phyloP scores from a whole-genome alignment of 2,797 vertebrate genomes.

The Poecilia gillii region DNA sequence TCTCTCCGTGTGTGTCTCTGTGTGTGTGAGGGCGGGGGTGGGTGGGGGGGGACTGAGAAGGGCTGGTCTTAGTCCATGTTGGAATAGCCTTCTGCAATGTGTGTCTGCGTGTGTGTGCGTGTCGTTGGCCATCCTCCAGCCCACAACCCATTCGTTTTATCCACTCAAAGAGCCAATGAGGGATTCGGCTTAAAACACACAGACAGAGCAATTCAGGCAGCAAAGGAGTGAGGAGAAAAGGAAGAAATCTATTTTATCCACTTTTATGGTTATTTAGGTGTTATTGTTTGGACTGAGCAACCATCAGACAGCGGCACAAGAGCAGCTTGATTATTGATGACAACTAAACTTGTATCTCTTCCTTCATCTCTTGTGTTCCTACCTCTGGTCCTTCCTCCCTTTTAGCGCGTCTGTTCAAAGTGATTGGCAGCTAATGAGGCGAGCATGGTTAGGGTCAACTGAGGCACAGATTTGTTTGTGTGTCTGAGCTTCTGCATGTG shows the following conservation, averaged over 20 bases:
- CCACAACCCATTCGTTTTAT: conserved; percentile 44
- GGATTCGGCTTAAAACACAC: conserved; percentile 40
- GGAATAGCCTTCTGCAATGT: conserved; percentile 35
- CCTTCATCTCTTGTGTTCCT: conserved; percentile 40
- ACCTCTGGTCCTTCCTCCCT: conserved; percentile 17
- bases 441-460: conserved; percentile 66
- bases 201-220: conserved; percentile 26
- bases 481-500: conserved; percentile 43
- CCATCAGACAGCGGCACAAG: conserved; percentile 15
- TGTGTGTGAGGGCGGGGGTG: neutral
- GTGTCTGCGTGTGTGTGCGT: conserved; percentile 32
- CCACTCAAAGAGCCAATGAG: conserved; percentile 28
- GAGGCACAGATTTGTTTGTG: conserved; percentile 67
- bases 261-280: conserved; percentile 20
- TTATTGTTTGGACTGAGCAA: conserved; percentile 25
- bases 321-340: conserved; percentile 48
- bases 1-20: conserved; percentile 1
- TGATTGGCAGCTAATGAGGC: conserved; percentile 79
- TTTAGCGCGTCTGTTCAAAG: conserved; percentile 47
- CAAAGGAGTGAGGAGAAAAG: conserved; percentile 11
- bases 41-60: neutral
- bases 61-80: conserved; percentile 39
- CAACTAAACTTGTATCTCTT: conserved; percentile 53
- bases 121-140: conserved; percentile 38
- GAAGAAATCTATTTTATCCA: conserved; percentile 20